A percentile compares a stretch with the other conserved stretches of the same genome.
These are phyloP conservation scores for Phasianus colchicus DNA, from an alignment of 2,113 vertebrate species.

Conservation along the genomic window DNA sequence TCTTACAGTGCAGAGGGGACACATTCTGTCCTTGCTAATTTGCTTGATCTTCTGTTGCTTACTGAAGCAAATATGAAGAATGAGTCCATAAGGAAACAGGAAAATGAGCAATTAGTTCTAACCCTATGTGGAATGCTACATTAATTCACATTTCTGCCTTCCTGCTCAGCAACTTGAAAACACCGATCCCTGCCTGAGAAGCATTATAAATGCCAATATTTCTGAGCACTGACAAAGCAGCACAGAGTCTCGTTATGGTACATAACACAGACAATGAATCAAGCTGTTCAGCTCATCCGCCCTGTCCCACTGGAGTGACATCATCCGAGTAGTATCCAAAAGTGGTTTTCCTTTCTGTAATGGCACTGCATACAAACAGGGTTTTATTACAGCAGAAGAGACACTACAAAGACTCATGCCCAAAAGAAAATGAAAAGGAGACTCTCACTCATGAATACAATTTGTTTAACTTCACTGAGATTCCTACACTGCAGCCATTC, in stretches of 20 bases:
- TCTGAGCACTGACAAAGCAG: slow-evolving; percentile 34
- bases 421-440: background rate
- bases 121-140: background rate
- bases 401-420: background rate
- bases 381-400: background rate
- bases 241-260: slow-evolving; percentile 16
- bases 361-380: background rate
- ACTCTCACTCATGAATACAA: background rate
- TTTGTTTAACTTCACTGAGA: background rate
- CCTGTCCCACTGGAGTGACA: slow-evolving; percentile 20
- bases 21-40: background rate
- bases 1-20: background rate
- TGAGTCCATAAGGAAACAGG: background rate
- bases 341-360: background rate
- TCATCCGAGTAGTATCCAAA: background rate
- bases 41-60: background rate
- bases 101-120: background rate
- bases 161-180: background rate
- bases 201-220: background rate
- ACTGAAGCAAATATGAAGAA: background rate
- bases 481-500: background rate
- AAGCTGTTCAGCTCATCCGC: slow-evolving; percentile 32
- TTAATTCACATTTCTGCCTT: slow-evolving; percentile 26
- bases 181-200: background rate
- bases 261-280: slow-evolving; percentile 21